Evolutionary conservation across 2,113 vertebrate species (phyloP), one percentile per base, ranked within the genome.

Genomic region (Hyla sarda): DNA sequence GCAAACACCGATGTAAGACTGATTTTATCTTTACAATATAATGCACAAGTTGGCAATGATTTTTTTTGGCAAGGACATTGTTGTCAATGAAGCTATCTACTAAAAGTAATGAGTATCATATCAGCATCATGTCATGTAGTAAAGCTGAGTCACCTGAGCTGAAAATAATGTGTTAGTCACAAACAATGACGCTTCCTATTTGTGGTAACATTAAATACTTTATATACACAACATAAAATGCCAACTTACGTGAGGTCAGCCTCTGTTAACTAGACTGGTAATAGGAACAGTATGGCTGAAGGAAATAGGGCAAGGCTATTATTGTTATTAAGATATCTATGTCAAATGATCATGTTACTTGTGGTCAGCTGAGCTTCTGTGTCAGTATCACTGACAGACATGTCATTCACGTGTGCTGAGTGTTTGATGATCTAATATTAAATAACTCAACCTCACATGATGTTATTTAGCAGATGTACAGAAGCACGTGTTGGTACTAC

Each of bases 231-330:
- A 14, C 52, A 58, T 23, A 37, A 34, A 19, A 5, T 11, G n/a
- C 30, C 41, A 74, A 74, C 14, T 16, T 9, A 19, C 13, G 11
- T 28, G 5, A 45, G 23, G 56, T 28, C 37, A 60, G 17, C 13
- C 11, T 23, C 11, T 60, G 30, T 11, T 58, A 19, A 37, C 56
- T 56, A 37, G 11, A 37, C 32, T 45, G 34, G 28, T 30, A 76
- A 17, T 52, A 76, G n/a, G 47, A 76, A 76, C 6, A 30, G 6
- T 41, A 81, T 10, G n/a, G 34, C 14, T 62, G 56, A 34, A 41
- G 30, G 32, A 79, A 62, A 47, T 62, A 81, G 78, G 78, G 5
- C 56, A 81, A 71, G 19, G 5, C 34, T 45, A 32, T 56, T 54
- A 34, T 56, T 56, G 56, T 47, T 25, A 62, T 62, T 62, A 80